These are phyloP conservation scores for Diarsia brunnea DNA, from an alignment of 2,888 invertebrate species.

Conservation along the genomic window DNA sequence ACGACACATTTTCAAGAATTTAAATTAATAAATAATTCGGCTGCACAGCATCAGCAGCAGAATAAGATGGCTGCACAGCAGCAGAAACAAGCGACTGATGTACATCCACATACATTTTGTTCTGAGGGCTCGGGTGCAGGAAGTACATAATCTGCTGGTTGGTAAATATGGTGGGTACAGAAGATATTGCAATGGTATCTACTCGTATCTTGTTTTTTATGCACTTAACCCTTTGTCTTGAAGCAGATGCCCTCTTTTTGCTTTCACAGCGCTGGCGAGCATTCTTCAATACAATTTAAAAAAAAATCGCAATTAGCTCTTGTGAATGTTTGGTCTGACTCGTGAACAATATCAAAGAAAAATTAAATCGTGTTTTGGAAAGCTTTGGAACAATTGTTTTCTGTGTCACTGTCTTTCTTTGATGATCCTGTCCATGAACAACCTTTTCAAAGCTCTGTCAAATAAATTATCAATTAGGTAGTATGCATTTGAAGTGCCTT, in stretches of 20 bases:
- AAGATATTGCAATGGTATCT: slow-evolving; percentile 4
- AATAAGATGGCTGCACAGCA: too few relatives aligned
- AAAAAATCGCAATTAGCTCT: neutral
- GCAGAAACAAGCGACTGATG: neutral
- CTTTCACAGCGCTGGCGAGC: slow-evolving; percentile 15
- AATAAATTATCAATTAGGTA: slow-evolving; percentile 14
- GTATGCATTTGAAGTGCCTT: slow-evolving; percentile 10
- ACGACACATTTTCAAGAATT: too few relatives aligned
- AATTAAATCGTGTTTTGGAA: neutral
- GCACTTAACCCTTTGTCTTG: slow-evolving; percentile 1
- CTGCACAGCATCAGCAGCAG: neutral
- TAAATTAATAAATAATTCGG: neutral
- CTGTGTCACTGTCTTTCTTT: neutral
- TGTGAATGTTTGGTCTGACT: neutral
- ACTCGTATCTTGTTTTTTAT: neutral
- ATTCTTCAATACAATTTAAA: neutral
- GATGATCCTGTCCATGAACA: slow-evolving; percentile 10
- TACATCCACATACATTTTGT: neutral
- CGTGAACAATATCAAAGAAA: slow-evolving; percentile 11
- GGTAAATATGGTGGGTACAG: neutral
- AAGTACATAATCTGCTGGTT: slow-evolving; percentile 5
- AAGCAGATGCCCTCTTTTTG: slow-evolving; percentile 10
- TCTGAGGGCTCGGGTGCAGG: neutral
- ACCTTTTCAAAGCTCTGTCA: slow-evolving; percentile 5
- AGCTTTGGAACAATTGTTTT: neutral